Conservation (phyloP, 2,797 vertebrate genomes). For the Erethizon dorsatum region DNA sequence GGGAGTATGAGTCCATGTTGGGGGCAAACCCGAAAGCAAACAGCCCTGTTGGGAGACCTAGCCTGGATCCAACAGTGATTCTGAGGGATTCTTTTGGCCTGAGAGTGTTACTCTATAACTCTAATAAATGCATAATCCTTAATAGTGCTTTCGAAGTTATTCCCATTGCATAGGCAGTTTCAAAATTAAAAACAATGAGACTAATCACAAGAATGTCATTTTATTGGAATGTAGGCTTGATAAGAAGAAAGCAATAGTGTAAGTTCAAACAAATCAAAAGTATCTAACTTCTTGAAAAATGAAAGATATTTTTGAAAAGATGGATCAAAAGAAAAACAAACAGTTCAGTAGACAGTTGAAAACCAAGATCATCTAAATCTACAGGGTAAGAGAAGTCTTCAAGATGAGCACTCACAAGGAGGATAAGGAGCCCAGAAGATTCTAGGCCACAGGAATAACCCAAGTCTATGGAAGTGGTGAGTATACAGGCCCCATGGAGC, state of each 20-base stretch:
- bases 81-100: not conserved
- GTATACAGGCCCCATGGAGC: not conserved
- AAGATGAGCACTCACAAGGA: not conserved
- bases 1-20: not conserved
- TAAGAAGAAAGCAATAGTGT: not conserved
- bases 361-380: conserved; percentile 37
- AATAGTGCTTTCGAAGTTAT: conserved; percentile 41
- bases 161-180: conserved; percentile 24
- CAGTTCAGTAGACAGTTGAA: not conserved
- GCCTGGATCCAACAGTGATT: not conserved
- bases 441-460: not conserved
- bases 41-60: not conserved
- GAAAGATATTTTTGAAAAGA: conserved; percentile 44
- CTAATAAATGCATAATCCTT: conserved; percentile 37
- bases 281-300: conserved; percentile 3
- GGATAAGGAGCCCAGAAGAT: not conserved
- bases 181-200: conserved; percentile 42
- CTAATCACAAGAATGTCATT: conserved; percentile 26
- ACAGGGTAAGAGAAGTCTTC: not conserved
- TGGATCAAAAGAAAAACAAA: conserved; percentile 47
- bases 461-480: not conserved
- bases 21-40: conserved; percentile 19
- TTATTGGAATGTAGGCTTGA: conserved; percentile 56
- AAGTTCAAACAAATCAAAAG: conserved; percentile 40
- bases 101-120: conserved; percentile 46